phyloP scores from a whole-genome alignment of 2,113 vertebrate genomes.

The Lasiurus cinereus region DNA sequence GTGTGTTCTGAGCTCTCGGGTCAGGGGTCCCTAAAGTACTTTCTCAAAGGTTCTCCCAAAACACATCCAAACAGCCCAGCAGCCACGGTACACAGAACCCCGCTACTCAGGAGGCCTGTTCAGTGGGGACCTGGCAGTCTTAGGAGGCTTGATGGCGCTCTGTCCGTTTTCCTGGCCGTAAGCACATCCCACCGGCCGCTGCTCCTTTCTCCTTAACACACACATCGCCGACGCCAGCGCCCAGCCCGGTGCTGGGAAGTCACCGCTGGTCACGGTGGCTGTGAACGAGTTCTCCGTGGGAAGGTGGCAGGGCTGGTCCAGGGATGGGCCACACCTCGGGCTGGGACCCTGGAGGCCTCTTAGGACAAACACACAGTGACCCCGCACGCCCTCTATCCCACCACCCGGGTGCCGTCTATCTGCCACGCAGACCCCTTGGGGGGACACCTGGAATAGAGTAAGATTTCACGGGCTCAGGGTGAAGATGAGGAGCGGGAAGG shows the following conservation, averaged over 20 bases:
- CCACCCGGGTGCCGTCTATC: neutral
- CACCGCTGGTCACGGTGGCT: neutral
- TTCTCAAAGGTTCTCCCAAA: constrained; percentile 45
- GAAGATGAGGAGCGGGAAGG: neutral
- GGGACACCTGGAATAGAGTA: neutral
- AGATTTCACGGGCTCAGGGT: neutral
- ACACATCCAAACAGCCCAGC: neutral
- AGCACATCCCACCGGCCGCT: neutral
- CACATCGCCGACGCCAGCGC: neutral
- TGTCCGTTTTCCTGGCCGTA: neutral
- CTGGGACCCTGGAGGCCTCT: neutral
- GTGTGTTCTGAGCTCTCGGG: neutral
- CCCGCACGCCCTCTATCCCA: no score
- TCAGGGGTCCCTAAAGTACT: neutral
- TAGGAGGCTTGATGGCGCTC: neutral
- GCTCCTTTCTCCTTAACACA: neutral
- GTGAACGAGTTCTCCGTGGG: neutral
- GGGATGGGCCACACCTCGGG: fast-evolving
- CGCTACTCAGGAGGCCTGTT: neutral
- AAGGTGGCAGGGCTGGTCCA: neutral
- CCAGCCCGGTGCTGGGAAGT: neutral
- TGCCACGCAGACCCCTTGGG: neutral
- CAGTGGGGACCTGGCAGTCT: neutral
- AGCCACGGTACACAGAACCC: neutral
- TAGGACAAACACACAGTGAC: fast-evolving